Percentiles rank a stretch among this genome's conserved stretches.
phyloP scores from a whole-genome alignment of 2,888 invertebrate species.

The Plebejus anna region DNA sequence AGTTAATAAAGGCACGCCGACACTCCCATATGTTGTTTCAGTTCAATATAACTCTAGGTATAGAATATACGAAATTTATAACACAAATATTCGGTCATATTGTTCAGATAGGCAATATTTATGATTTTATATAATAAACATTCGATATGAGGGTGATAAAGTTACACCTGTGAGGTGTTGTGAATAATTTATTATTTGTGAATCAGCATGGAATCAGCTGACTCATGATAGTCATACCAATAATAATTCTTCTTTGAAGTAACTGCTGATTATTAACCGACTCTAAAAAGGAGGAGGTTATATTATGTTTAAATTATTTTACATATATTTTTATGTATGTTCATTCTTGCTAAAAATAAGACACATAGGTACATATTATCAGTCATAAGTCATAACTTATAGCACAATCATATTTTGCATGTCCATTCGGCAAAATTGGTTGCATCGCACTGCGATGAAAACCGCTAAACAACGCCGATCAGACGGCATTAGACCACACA shows the following conservation, averaged over 20 bases:
- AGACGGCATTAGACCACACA: too few relatives aligned
- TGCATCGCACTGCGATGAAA: too few relatives aligned
- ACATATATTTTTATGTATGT: too few relatives aligned
- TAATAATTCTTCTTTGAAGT: too few relatives aligned
- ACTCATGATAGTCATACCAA: neutral
- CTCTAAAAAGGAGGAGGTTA: too few relatives aligned
- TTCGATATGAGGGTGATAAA: neutral
- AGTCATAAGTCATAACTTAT: too few relatives aligned
- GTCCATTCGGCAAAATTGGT: too few relatives aligned
- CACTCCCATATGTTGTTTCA: neutral
- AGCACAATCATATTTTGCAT: too few relatives aligned
- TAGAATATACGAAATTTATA: neutral
- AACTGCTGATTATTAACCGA: too few relatives aligned
- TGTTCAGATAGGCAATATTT: neutral
- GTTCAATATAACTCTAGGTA: neutral
- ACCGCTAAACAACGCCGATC: too few relatives aligned
- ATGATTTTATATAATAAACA: neutral
- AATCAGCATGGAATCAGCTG: neutral
- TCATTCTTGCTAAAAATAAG: neutral
- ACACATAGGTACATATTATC: too few relatives aligned
- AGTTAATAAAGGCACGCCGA: neutral
- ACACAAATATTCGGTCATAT: neutral
- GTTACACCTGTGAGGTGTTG: neutral
- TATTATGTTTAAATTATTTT: too few relatives aligned
- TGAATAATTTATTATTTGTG: neutral